Percentiles rank a stretch among this genome's conserved stretches.
Evolutionary conservation across 2,797 vertebrate genomes (phyloP).

Genomic region (Cyclopterus lumpus): DNA sequence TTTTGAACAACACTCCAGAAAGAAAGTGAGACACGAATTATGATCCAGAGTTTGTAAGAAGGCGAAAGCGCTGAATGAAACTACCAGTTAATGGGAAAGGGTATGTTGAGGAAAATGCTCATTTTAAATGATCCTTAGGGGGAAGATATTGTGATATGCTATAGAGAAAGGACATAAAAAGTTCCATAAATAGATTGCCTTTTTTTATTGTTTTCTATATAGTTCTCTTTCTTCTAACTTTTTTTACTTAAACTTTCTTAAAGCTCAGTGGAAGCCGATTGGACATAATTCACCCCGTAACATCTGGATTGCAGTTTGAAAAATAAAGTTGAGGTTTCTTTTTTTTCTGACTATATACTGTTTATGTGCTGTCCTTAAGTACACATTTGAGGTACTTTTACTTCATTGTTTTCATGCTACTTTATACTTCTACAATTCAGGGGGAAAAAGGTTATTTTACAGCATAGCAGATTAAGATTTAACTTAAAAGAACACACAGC

Average conservation of each 20-base stretch:
- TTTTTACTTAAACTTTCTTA: background rate
- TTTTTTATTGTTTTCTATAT: background rate
- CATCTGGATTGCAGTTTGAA: background rate
- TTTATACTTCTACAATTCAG: background rate
- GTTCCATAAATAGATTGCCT: background rate
- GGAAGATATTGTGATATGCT: background rate
- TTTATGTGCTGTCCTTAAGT: background rate
- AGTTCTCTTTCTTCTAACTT: background rate
- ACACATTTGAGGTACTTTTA: background rate
- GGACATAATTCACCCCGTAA: background rate
- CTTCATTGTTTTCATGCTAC: background rate
- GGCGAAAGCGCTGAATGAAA: background rate
- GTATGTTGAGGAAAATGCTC: background rate
- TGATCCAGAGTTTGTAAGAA: background rate
- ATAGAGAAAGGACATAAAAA: background rate
- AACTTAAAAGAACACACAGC: background rate
- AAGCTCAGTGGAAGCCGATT: background rate
- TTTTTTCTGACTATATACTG: too few relatives aligned
- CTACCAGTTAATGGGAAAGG: background rate
- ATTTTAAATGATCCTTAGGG: background rate
- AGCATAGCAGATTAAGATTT: background rate
- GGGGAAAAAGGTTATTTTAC: background rate
- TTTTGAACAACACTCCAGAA: background rate
- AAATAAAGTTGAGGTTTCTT: background rate
- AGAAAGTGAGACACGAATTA: background rate